Base-by-base conservation (phyloP, 2,113 vertebrate genomes). In the Coregonus clupeaformis region DNA sequence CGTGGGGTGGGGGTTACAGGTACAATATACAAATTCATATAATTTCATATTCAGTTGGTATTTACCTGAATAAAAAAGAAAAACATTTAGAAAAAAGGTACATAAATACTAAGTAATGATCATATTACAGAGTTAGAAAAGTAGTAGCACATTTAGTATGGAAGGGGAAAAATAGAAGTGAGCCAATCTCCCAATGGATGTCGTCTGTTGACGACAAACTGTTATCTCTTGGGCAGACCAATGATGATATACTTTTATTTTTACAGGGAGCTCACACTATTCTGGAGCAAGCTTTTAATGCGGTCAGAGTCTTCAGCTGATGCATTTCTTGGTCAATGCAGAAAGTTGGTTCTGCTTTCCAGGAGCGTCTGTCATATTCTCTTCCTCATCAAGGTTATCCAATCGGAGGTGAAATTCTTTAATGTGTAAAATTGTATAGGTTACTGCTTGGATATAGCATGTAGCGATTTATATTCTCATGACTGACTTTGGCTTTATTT, bases 341-440 rank as follows among this genome's bases (percentile, higher is more conserved):
- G 97, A 85, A 94, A 97, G 64, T 94, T 99, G 91, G 96, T 96
- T 87, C 93, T 96, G 84, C 94, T 98, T 88, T 97, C 97, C 76
- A 96, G 96, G 90, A 99, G 96, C 65, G 97, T 99, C 68, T 99
- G 98, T 92, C 98, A 99, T 88, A 98, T 99, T 90, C 97, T 99
- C 91, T 98, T 99, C 90, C 92, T 99, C 82, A 99, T 99, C 91
- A 99, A 99, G 95, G 96, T 99, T 84, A 96, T 99, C 88, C 98
- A 99, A 92, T 98, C 97, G 79, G 97, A 99, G 96, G 98, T 99
- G 93, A 95, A 60, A 60, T 60, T 60, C 18, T 60, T 60, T 22
- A 42, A 42, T 42, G 57, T 60, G 6, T 60, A 60, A 22, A 7
- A 60, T 60, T 60, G 5, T 22, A 60, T 9, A 11, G 20, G 68